Percentiles rank a stretch among this genome's conserved stretches.
Conservation (phyloP, 2,113 vertebrate genomes). For the Arenaria interpres region DNA sequence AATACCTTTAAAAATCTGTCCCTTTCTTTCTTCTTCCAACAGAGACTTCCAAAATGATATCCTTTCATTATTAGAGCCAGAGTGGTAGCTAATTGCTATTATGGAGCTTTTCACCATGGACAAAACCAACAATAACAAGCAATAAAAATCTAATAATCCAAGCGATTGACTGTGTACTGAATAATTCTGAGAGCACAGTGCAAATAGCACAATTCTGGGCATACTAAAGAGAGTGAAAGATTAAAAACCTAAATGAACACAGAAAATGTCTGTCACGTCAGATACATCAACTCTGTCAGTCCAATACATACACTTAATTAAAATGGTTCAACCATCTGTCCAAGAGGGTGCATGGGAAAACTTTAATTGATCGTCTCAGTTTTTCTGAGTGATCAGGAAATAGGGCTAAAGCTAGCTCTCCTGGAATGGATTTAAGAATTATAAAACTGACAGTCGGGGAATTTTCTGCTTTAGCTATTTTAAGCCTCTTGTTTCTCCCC, state of each 20-base stretch:
- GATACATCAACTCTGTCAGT: slow-evolving; percentile 50
- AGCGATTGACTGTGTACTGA: neutral
- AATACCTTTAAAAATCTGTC: neutral
- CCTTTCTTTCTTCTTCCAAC: neutral
- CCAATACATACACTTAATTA: slow-evolving; percentile 71
- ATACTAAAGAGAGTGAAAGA: slow-evolving; percentile 45
- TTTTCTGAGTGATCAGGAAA: neutral
- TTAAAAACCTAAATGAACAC: slow-evolving; percentile 63
- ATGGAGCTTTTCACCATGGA: neutral
- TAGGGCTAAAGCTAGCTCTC: neutral
- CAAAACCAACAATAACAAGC: slow-evolving; percentile 32
- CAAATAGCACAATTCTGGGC: slow-evolving; percentile 25
- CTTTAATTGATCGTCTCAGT: slow-evolving; percentile 48
- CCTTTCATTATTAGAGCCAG: neutral
- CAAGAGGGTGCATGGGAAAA: slow-evolving; percentile 54
- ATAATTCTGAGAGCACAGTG: slow-evolving; percentile 4
- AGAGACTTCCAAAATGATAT: neutral
- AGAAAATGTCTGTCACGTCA: slow-evolving; percentile 68
- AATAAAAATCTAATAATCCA: slow-evolving; percentile 41
- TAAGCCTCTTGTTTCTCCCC: slow-evolving; percentile 4
- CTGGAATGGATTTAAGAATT: slow-evolving; percentile 36
- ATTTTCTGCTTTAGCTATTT: slow-evolving; percentile 33
- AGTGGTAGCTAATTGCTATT: neutral
- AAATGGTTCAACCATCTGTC: slow-evolving; percentile 70
- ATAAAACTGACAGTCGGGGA: slow-evolving; percentile 28